A percentile compares a stretch with the other conserved stretches of the same genome.
These are phyloP conservation scores for Notospermus geniculatus DNA, from an alignment of 1,140 invertebrate genomes.

Conservation along the genomic window DNA sequence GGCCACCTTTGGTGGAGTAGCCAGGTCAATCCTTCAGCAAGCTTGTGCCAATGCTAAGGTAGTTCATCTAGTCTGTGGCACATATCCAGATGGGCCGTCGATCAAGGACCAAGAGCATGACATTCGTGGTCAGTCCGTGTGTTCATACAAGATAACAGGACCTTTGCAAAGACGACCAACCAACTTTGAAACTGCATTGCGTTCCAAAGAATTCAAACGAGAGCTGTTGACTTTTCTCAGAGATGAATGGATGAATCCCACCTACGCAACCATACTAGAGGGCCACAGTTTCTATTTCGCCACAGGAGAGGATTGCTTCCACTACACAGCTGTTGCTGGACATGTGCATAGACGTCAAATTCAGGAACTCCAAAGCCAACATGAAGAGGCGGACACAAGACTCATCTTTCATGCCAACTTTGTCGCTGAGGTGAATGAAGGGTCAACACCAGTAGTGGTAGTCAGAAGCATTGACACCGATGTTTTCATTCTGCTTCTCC, in stretches of 20 bases:
- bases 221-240: conserved; percentile 7
- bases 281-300: conserved; percentile 10
- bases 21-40: conserved; percentile 5
- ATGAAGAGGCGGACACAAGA: conserved; percentile 17
- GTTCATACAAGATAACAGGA: neutral
- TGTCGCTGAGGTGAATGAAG: neutral
- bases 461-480: neutral
- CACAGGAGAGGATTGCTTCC: neutral
- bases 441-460: neutral
- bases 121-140: neutral
- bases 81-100: conserved; percentile 9
- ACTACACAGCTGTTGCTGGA: neutral
- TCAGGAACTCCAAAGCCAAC: neutral
- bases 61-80: too few relatives aligned
- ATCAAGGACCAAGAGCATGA: conserved; percentile 15
- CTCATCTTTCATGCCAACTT: conserved; percentile 8
- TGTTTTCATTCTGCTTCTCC: neutral
- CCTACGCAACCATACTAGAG: neutral
- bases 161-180: neutral
- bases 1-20: conserved; percentile 10
- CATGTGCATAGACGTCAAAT: neutral
- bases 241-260: conserved; percentile 8
- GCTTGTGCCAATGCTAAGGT: too few relatives aligned
- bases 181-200: conserved; percentile 9
- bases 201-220: conserved; percentile 12